Conservation (phyloP, 2,113 vertebrate species). For the Craseonycteris thonglongyai region DNA sequence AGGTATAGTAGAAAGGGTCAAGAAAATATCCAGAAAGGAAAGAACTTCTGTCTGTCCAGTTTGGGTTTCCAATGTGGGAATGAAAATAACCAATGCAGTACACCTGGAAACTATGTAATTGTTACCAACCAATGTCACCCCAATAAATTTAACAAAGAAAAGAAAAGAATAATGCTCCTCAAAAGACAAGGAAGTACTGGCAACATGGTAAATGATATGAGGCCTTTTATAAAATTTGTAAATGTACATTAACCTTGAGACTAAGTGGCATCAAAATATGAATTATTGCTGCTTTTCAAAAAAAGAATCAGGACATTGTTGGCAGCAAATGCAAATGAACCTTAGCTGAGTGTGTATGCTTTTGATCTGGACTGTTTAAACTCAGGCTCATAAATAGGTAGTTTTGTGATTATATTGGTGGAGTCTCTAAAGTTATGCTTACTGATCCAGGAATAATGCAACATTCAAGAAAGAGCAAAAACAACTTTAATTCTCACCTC, state of each 20-base stretch:
- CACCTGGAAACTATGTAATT: too few species aligned
- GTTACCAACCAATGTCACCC: too few species aligned
- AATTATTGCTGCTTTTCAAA: constrained; percentile 46
- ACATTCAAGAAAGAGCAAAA: constrained; percentile 65
- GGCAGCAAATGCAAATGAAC: constrained; percentile 62
- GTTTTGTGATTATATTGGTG: constrained; percentile 70
- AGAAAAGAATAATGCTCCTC: constrained; percentile 58
- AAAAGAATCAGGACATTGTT: constrained; percentile 24
- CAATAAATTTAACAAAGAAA: too few species aligned
- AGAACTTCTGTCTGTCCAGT: background rate
- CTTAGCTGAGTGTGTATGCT: constrained; percentile 19
- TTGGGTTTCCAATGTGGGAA: background rate
- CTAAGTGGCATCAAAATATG: constrained; percentile 47
- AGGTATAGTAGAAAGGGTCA: background rate
- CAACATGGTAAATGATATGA: constrained; percentile 33
- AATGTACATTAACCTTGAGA: constrained; percentile 54
- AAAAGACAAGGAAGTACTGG: constrained; percentile 51
- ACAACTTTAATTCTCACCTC: constrained; percentile 48
- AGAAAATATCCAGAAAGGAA: background rate
- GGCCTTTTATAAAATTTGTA: constrained; percentile 35
- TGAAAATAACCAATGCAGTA: background rate
- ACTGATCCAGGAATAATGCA: constrained; percentile 57
- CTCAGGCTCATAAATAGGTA: constrained; percentile 61
- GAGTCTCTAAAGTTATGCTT: constrained; percentile 58
- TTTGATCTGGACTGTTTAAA: constrained; percentile 63